Evolutionary conservation across 2,888 invertebrate species (phyloP), one percentile per base, ranked within the genome.

Genomic region (Drosophila putrida): DNA sequence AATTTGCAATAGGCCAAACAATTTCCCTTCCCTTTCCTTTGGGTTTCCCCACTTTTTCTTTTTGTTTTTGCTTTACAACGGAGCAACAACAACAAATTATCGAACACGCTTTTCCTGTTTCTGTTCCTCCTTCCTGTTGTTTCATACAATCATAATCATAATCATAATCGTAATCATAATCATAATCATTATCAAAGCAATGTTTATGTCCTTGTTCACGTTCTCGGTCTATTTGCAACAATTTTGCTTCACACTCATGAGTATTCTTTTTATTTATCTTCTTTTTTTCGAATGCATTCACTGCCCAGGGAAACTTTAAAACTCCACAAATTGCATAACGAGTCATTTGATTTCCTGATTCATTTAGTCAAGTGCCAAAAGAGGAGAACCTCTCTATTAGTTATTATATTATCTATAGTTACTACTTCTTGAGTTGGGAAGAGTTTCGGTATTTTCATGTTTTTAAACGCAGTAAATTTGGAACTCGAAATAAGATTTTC

Each of bases 1-100:
- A 86, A 88, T 86, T 88, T 75, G 75, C 86, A 86, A 86, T 89
- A 89, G 88, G 85, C 89, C 78, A 82, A 82, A 88, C 72, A 81
- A 55, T 57, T 78, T 62, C 35, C 61, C 61, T 33, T 15, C 20
- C 20, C 50, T 51, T 55, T 11, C 8, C 15, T 10, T 20, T n/a
- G n/a, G n/a, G n/a, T n/a, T 44, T 5, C 13, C 28, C 28, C 10
- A 20, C 41, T 13, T 10, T 10, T 13, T 35, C 8, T 33, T 49
- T 43, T 69, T 68, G 55, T 69, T 66, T 46, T 64, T 71, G 35
- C 27, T 39, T 57, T 33, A 44, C 69, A 80, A 72, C 20, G 3
- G 28, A 28, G 8, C 75, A 68, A 54, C 77, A 83, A 81, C 82
- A 75, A 60, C 77, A 82, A 87, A 82, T 82, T 82, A 84, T 87